Evolutionary conservation across 35 echinoderm and acorn worm species (phyloP), one percentile per base, ranked within the genome.

Genomic region (Patiria miniata): DNA sequence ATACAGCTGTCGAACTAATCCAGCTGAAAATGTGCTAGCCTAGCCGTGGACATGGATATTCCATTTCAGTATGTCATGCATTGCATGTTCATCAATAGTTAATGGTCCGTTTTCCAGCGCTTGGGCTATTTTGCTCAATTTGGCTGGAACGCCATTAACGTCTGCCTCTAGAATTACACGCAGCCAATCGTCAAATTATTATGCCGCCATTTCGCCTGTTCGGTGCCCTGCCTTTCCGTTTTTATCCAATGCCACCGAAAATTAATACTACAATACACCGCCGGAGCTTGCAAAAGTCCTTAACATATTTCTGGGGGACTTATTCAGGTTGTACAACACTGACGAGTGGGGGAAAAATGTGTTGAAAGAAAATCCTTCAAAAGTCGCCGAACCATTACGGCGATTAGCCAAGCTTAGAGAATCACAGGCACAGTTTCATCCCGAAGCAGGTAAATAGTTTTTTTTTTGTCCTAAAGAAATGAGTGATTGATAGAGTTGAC

Each of bases 291-390:
- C 42, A 6, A 47, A 30, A 26, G 65, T 26, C 65, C 65, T 73
- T 73, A 73, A 30, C 65, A 73, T 73, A 73, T 73, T 73, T 73
- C n/a, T n/a, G n/a, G 26, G 34, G 26, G 26, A 73, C 65, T 73
- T 73, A 73, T 73, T 73, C 65, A 73, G 65, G 29, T 2, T 1
- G 42, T 47, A 12, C 4, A 47, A 47, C 12, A 47, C 12, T 47
- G 42, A 47, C 42, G 42, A 47, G 12, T 47, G 12, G 42, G n/a
- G n/a, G n/a, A n/a, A 6, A 47, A 47, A 47, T 4, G 42, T 47
- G 12, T 47, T 47, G 42, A 47, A 47, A 47, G 12, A 12, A 12
- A 47, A 47, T 47, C 42, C 42, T 47, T 47, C 42, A 47, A 47
- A 47, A 47, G 42, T 12, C 42, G 42, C 42, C 12, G 42, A 47